phyloP scores from a whole-genome alignment of 2,888 invertebrate species.

The Hoplodrina ambigua region DNA sequence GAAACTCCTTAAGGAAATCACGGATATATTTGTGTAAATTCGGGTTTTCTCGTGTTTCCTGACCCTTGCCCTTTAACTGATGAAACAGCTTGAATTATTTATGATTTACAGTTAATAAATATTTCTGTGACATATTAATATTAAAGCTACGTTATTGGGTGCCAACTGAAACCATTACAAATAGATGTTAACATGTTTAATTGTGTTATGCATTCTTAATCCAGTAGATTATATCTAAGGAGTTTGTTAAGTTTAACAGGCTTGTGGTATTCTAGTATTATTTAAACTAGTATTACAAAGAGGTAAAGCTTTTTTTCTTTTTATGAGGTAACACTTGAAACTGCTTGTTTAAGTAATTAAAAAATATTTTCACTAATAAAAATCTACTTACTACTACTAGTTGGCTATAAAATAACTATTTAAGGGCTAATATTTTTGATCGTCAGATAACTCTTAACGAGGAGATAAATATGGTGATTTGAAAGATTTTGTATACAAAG shows the following conservation, averaged over 20 bases:
- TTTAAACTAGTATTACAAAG: too few species aligned
- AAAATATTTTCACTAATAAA: too few species aligned
- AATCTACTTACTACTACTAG: too few species aligned
- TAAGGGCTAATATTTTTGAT: too few species aligned
- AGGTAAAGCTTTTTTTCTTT: too few species aligned
- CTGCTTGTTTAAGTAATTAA: too few species aligned
- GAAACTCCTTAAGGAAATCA: slow-evolving; percentile 50
- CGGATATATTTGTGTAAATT: slow-evolving; percentile 28
- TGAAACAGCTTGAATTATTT: slow-evolving; percentile 34
- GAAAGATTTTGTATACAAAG: too few species aligned
- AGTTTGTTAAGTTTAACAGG: background rate
- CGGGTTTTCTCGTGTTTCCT: slow-evolving; percentile 29
- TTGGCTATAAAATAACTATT: too few species aligned
- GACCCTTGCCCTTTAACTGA: slow-evolving; percentile 27
- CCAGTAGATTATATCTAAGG: background rate
- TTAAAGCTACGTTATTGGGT: background rate
- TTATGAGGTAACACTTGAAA: too few species aligned
- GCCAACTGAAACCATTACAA: background rate
- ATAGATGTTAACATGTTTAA: background rate
- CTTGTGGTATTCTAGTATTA: background rate
- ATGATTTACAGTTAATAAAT: slow-evolving; percentile 23
- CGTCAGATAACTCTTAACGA: too few species aligned
- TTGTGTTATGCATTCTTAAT: background rate
- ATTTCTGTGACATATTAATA: background rate
- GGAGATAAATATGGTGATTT: too few species aligned